These are phyloP conservation scores for Salvator merianae DNA, from an alignment of 2,113 vertebrate species.

Conservation along the genomic window DNA sequence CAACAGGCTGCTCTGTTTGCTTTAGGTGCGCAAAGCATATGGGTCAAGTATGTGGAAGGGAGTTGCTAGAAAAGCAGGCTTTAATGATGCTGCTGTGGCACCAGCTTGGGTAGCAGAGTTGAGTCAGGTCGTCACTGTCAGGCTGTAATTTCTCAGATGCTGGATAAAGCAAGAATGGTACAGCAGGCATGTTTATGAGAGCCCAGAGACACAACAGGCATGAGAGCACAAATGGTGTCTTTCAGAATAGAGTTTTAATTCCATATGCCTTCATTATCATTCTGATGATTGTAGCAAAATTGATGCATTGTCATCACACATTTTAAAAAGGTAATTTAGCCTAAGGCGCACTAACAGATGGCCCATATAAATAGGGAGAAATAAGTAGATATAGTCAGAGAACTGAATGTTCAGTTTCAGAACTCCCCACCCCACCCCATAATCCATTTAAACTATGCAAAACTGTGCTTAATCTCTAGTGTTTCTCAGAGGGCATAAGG, in stretches of 20 bases:
- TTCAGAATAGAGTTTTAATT: not conserved
- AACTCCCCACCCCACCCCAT: not conserved
- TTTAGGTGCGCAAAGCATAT: too few relatives aligned
- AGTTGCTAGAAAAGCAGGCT: too few relatives aligned
- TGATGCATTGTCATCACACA: slow-evolving; percentile 37
- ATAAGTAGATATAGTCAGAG: slow-evolving; percentile 1
- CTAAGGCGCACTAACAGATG: slow-evolving; percentile 30
- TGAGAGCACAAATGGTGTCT: not conserved
- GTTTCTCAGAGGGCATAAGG: slow-evolving; percentile 32
- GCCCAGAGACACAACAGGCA: too few relatives aligned
- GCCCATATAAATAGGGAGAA: not conserved
- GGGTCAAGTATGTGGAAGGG: too few relatives aligned
- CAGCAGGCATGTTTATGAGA: not conserved
- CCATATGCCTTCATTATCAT: slow-evolving; percentile 6
- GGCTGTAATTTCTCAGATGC: not conserved
- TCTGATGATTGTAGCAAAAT: slow-evolving; percentile 15
- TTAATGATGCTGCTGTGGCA: not conserved
- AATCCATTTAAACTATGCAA: slow-evolving; percentile 21
- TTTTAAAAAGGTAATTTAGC: slow-evolving; percentile 50
- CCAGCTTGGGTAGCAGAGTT: not conserved
- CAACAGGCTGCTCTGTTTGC: too few relatives aligned
- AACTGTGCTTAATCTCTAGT: slow-evolving; percentile 38
- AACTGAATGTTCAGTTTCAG: not conserved
- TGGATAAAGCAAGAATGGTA: not conserved
- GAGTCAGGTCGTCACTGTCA: not conserved